Percentiles rank a stretch among this genome's conserved stretches.
These are phyloP conservation scores for Scomber colias DNA, from an alignment of 2,113 vertebrate species.

Conservation along the genomic window DNA sequence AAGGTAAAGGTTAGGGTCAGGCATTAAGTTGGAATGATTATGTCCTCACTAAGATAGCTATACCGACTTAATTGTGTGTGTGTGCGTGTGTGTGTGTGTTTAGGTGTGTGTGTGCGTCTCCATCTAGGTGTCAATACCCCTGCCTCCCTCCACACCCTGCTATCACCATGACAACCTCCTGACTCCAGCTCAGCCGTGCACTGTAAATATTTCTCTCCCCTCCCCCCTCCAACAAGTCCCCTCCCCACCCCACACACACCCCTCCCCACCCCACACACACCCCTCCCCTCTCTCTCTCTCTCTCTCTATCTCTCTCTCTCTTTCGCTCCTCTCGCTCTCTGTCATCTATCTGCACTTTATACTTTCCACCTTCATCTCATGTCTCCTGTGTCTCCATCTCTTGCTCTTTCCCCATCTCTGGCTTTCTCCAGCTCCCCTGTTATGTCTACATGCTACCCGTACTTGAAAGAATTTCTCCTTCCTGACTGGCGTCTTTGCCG, in stretches of 20 bases:
- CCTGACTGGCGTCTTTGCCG: slow-evolving; percentile 51
- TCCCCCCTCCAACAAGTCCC: slow-evolving; percentile 72
- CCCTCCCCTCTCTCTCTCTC: slow-evolving; percentile 40
- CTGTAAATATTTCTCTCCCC: slow-evolving; percentile 78
- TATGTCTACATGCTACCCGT: slow-evolving; percentile 54
- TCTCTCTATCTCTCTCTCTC: not conserved
- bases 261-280: slow-evolving; percentile 35
- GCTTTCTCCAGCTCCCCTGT: slow-evolving; percentile 42
- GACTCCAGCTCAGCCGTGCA: slow-evolving; percentile 78
- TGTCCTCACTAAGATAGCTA: not conserved
- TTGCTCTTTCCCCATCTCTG: slow-evolving; percentile 41
- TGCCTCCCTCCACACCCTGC: slow-evolving; percentile 69
- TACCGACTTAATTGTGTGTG: not conserved
- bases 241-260: slow-evolving; percentile 44
- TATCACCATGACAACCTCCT: slow-evolving; percentile 87
- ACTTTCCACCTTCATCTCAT: slow-evolving; percentile 63
- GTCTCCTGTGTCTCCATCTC: slow-evolving; percentile 56
- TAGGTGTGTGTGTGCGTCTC: slow-evolving; percentile 24
- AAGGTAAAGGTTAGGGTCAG: no score
- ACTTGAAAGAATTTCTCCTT: slow-evolving; percentile 65
- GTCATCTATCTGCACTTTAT: slow-evolving; percentile 48
- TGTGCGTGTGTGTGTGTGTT: slow-evolving; percentile 11
- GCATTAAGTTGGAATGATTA: no score
- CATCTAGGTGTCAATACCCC: slow-evolving; percentile 73
- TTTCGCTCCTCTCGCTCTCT: not conserved